Evolutionary conservation across 1,140 invertebrate species (phyloP), one percentile per base, ranked within the genome.

Genomic region (Drosophila pectinifera): DNA sequence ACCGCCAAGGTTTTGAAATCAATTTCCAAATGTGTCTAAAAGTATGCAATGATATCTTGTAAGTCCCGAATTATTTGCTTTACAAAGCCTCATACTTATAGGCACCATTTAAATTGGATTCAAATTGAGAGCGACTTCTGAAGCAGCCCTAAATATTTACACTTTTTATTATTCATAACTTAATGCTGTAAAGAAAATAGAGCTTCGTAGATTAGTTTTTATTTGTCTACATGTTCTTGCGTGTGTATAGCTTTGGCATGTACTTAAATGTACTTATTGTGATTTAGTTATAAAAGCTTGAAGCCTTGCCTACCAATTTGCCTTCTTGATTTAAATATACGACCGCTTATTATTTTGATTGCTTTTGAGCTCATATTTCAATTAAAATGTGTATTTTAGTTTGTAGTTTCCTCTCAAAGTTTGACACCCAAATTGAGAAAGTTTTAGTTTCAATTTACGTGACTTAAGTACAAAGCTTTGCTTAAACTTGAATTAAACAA

Each of bases 201-300:
- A 26, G 55, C 20, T 46, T 36, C 36, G 28, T 58, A 46, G 43
- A 43, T 16, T 72, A 46, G n/a, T 34, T 41, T 53, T 53, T 36
- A 20, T 43, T 67, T 67, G 8, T 39, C 14, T 43, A 14, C 42
- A 6, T 70, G 20, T 58, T 39, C 31, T 31, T 36, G 10, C 56
- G 39, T 38, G 18, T 62, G 36, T 61, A 18, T 63, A 46, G 34
- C 73, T 79, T 55, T 74, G 78, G 57, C 65, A 56, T 64, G 58
- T 56, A 26, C 36, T 74, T 74, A 11, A 24, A 63, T 22, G n/a
- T 41, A n/a, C n/a, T n/a, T 51, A n/a, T 24, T 42, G 53, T 46
- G 13, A 53, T n/a, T 70, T 28, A 26, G 20, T 26, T 16, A 1
- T 5, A 8, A 22, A 65, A 36, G 22, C 34, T 41, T 4, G 16